These are phyloP conservation scores for Lagorchestes hirsutus DNA, from an alignment of 2,797 vertebrate genomes.

Conservation along the genomic window DNA sequence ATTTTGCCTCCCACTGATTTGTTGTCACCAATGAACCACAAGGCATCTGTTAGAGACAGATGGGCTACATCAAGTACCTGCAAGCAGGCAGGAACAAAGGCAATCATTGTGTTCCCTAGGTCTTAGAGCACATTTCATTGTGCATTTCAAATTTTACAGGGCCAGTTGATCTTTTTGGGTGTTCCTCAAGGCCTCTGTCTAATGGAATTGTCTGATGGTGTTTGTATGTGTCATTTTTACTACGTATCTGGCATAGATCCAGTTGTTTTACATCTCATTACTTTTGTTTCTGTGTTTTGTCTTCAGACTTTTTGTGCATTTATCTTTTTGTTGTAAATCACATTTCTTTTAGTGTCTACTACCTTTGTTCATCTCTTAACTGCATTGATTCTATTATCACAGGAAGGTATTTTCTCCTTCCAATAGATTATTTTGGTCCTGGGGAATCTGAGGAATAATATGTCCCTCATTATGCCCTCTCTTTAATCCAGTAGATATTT, in stretches of 20 bases:
- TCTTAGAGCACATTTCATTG: constrained; percentile 36
- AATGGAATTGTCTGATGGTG: neutral
- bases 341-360: neutral
- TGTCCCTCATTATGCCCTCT: neutral
- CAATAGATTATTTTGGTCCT: neutral
- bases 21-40: constrained; percentile 53
- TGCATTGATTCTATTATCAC: neutral
- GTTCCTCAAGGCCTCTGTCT: neutral
- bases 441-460: neutral
- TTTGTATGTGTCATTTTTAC: neutral
- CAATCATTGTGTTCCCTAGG: constrained; percentile 16
- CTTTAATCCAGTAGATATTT: neutral
- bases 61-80: constrained; percentile 47
- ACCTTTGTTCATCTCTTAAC: neutral
- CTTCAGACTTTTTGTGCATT: neutral
- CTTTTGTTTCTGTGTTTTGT: neutral
- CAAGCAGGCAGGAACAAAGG: constrained; percentile 33
- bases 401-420: neutral
- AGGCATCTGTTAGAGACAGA: constrained; percentile 70
- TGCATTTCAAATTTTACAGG: constrained; percentile 6
- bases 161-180: constrained; percentile 35
- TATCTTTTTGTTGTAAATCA: neutral
- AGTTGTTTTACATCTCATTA: neutral
- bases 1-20: constrained; percentile 58
- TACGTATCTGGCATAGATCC: neutral